Base-by-base conservation (phyloP, 2,113 vertebrate genomes). In the Amphiprion ocellaris region DNA sequence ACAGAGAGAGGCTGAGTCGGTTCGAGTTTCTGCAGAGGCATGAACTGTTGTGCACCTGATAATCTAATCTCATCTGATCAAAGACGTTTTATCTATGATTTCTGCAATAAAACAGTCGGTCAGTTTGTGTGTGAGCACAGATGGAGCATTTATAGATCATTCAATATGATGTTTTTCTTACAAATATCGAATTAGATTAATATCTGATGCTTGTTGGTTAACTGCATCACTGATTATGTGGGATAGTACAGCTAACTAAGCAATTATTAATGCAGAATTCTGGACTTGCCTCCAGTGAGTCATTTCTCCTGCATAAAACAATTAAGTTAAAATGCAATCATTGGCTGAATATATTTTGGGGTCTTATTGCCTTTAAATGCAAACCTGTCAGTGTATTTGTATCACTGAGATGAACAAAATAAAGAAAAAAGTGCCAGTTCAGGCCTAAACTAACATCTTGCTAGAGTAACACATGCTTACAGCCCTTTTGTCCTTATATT, bases 51-150 rank as follows among this genome's bases (percentile, higher is more conserved):
- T 44, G 11, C 41, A 14, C 7, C 33, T 9, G 33, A 37, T 59
- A 47, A 30, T 59, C 26, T 49, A 49, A 60, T 70, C 68, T 70
- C 19, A 58, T 70, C 53, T 58, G 24, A 46, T 30, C 33, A 15
- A 5, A 46, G 7, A 69, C 9, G 17, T 39, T 24, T 23, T 44
- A 47, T 17, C 23, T n/a, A 28, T 11, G 14, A 55, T 44, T 44
- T 33, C 24, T 21, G 54, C 24, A 56, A 30, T 0, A 19, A 17
- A 56, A 69, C 8, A 59, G 39, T 58, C 53, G 21, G 14, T 37
- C 33, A 37, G 8, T 37, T 7, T 37, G 33, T 37, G 33, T 30
- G 30, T 30, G 30, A 30, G 30, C 6, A 37, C 9, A 37, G 33
- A 37, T 37, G 9, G 33, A 37, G 33, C 33, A 7, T 37, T 37